Evolutionary conservation across 2,888 invertebrate species (phyloP).

Genomic region (Platycheirus rosarum): DNA sequence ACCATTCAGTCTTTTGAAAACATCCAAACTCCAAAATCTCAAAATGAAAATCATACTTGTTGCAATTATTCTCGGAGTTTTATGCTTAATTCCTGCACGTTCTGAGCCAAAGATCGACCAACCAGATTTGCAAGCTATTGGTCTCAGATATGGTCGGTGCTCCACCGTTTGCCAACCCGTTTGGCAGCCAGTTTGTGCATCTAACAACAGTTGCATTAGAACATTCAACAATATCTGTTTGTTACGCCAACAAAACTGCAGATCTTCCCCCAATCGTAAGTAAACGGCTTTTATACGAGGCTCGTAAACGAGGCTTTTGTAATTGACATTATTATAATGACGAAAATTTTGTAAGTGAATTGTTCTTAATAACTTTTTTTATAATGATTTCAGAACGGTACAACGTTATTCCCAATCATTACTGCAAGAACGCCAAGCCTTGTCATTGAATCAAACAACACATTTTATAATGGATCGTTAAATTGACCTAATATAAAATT

Average conservation of each 20-base stretch:
- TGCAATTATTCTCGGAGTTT: not conserved
- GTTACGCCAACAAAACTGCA: constrained; percentile 38
- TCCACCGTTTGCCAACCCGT: constrained; percentile 8
- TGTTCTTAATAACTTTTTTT: not conserved
- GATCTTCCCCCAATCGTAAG: constrained; percentile 3
- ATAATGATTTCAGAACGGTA: constrained; percentile 29
- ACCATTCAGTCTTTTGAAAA: not conserved
- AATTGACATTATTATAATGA: too few species aligned
- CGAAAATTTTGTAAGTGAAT: too few species aligned
- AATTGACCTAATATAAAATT: not conserved
- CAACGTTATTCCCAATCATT: not conserved
- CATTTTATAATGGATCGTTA: not conserved
- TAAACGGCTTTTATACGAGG: not conserved
- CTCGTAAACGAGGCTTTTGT: too few species aligned
- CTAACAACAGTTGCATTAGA: constrained; percentile 33
- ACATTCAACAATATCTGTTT: constrained; percentile 36
- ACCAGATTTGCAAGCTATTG: not conserved
- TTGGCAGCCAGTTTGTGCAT: constrained; percentile 54
- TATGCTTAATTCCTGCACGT: not conserved
- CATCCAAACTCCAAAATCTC: not conserved
- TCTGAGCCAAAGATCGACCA: not conserved
- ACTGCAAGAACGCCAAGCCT: constrained; percentile 18
- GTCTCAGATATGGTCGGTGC: not conserved
- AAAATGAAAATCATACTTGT: not conserved
- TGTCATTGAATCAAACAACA: constrained; percentile 1